A percentile compares a stretch with the other conserved stretches of the same genome.
Evolutionary conservation across 1,140 invertebrate genomes (phyloP).

Genomic region (Trachelipus rathkii): DNA sequence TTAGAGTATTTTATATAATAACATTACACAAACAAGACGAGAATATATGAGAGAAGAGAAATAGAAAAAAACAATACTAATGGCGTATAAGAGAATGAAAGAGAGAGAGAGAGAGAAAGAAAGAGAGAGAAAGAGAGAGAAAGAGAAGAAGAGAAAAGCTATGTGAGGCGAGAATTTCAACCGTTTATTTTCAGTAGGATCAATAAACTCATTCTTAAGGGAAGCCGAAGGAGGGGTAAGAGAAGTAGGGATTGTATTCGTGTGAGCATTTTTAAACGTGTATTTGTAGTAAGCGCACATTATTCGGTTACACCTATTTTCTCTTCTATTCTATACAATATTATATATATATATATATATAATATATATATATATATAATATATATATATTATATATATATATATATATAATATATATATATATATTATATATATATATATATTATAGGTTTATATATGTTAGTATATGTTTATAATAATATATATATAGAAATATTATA

Average conservation of each 20-base stretch:
- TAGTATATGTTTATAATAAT: background rate
- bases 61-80: background rate
- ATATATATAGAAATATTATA: too few relatives aligned
- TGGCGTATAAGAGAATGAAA: background rate
- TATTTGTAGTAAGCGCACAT: background rate
- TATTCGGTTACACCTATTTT: background rate
- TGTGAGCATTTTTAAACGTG: background rate
- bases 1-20: background rate
- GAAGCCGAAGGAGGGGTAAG: background rate
- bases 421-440: slow-evolving; percentile 13
- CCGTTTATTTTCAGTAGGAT: slow-evolving; percentile 6
- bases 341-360: slow-evolving; percentile 1
- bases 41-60: background rate
- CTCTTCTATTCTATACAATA: background rate
- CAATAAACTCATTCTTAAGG: slow-evolving; percentile 10
- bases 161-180: slow-evolving; percentile 3
- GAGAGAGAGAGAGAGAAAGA: background rate
- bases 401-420: slow-evolving; percentile 9
- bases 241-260: slow-evolving; percentile 1
- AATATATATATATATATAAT: background rate
- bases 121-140: background rate
- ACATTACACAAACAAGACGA: background rate
- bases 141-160: background rate
- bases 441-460: background rate
- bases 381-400: background rate